Conservation (phyloP, 1,140 invertebrate genomes). For the Goniozus legneri region DNA sequence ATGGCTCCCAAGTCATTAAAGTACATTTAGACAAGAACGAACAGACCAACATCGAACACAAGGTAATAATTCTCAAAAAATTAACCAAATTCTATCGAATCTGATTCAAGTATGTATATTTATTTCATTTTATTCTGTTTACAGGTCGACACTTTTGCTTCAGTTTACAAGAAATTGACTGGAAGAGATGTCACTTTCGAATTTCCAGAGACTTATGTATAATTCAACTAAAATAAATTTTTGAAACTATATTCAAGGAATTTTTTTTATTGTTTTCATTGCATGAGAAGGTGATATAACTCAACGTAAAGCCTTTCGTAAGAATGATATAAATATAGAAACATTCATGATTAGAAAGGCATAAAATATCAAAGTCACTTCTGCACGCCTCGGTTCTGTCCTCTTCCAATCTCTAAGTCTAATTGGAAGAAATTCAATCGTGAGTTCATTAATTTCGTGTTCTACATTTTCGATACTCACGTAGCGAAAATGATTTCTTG, state of each 20-base stretch:
- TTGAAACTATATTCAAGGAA: too few species aligned
- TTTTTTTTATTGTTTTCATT: too few species aligned
- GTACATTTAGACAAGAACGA: conserved; percentile 98
- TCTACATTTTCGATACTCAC: conserved; percentile 1
- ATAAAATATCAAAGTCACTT: too few species aligned
- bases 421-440: too few species aligned
- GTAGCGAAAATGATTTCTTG: not conserved
- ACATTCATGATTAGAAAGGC: too few species aligned
- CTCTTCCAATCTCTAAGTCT: too few species aligned
- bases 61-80: conserved; percentile 64
- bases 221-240: conserved; percentile 59
- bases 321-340: too few species aligned
- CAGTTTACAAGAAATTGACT: conserved; percentile 98
- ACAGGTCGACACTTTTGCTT: conserved; percentile 95
- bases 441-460: too few species aligned
- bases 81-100: conserved; percentile 9
- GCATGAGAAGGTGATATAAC: too few species aligned
- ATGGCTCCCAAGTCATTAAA: conserved; percentile 95
- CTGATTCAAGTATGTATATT: too few species aligned
- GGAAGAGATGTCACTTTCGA: conserved; percentile 98
- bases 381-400: too few species aligned
- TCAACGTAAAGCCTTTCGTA: too few species aligned
- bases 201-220: conserved; percentile 97
- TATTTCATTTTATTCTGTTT: conserved; percentile 46
- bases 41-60: conserved; percentile 99